Evolutionary conservation across 2,888 invertebrate species (phyloP), one percentile per base, ranked within the genome.

Genomic region (Omphaloscelis lunosa): DNA sequence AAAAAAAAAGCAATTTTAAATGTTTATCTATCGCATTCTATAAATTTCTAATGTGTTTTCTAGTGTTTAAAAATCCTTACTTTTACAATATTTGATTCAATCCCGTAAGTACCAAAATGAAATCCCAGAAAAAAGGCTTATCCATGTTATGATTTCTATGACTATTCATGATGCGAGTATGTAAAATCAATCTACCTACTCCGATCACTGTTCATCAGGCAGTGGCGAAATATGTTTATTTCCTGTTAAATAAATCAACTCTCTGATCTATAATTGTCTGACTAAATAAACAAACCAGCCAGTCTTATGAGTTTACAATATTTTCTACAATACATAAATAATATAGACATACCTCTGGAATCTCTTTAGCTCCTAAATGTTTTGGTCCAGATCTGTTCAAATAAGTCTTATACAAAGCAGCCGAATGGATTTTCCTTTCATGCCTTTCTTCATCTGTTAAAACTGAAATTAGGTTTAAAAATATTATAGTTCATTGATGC

Each of bases 301-400:
- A 45, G 2, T 4, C 11, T 41, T 65, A 8, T 15, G 12, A 66
- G 7, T 29, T 34, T 34, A 20, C 9, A 41, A 12, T 20, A 34
- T 17, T 45, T 6, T 29, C 6, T 6, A 27, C 4, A 15, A 59
- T 15, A 67, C 27, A 39, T 51, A 51, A 9, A 62, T 17, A 65
- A 20, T 15, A 72, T 29, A 81, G 68, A 39, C 65, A 29, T 95
- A 98, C 98, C 97, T 98, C 97, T 6, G 99, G 99, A 76, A 99
- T 97, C 92, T 98, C 97, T 92, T 99, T 99, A 11, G 97, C 96
- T 11, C 99, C 99, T 39, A 98, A 98, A 95, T 99, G 97, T 88
- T 98, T 97, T 1, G 99, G 99, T 23, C 98, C 98, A 75, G 98
- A 97, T 88, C 98, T 97, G 86, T 98, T 97, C 82, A 98, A 97